phyloP scores from a whole-genome alignment of 2,113 vertebrate genomes.

The Notechis scutatus region DNA sequence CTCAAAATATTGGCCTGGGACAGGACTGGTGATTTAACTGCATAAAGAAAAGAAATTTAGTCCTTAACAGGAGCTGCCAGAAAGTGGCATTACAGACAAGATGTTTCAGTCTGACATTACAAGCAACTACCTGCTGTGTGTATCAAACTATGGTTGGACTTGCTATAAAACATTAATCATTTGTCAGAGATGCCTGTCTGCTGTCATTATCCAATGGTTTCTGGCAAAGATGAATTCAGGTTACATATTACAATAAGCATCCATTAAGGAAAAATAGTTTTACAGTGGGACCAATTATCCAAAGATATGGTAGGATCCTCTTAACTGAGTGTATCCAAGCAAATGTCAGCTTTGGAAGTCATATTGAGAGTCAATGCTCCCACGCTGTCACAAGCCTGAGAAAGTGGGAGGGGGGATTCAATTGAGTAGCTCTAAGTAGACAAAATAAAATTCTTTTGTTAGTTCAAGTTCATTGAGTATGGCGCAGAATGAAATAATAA shows the following conservation, averaged over 20 bases:
- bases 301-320: background rate
- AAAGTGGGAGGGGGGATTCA: too few relatives aligned
- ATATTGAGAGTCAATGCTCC: too few relatives aligned
- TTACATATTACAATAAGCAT: background rate
- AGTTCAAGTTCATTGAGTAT: too few relatives aligned
- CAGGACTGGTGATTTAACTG: background rate
- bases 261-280: background rate
- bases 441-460: too few relatives aligned
- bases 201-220: background rate
- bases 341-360: too few relatives aligned
- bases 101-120: background rate
- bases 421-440: too few relatives aligned
- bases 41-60: background rate
- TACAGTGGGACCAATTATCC: background rate
- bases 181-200: background rate
- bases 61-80: background rate
- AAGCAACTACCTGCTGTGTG: background rate
- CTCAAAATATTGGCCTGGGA: background rate
- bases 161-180: background rate
- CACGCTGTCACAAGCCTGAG: too few relatives aligned
- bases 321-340: background rate
- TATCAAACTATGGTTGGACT: background rate
- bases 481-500: too few relatives aligned
- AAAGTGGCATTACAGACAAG: background rate
- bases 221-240: background rate